phyloP scores from a whole-genome alignment of 2,113 vertebrate genomes.

The Hippoglossus stenolepis region DNA sequence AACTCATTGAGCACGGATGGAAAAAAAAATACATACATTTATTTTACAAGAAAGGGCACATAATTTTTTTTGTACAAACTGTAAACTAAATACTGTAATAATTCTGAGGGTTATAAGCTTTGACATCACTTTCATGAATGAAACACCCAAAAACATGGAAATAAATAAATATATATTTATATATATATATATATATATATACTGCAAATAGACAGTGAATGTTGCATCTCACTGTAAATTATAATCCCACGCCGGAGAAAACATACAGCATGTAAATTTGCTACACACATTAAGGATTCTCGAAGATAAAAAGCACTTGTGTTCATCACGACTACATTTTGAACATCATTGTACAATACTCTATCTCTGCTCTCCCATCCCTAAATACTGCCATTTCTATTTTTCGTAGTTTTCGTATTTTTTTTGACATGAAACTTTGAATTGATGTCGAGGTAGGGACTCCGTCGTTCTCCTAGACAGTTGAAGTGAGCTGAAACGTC shows the following conservation, averaged over 20 bases:
- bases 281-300: conserved; percentile 78
- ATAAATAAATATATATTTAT: conserved; percentile 60
- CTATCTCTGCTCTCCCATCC: conserved; percentile 43
- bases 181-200: not conserved
- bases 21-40: conserved; percentile 79
- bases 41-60: conserved; percentile 81
- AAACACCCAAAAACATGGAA: conserved; percentile 71
- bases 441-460: conserved; percentile 64
- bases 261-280: conserved; percentile 73
- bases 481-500: conserved; percentile 30
- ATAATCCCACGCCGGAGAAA: conserved; percentile 70
- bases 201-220: conserved; percentile 59
- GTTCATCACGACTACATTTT: conserved; percentile 81
- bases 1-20: conserved; percentile 22
- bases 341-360: conserved; percentile 81
- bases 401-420: conserved; percentile 41
- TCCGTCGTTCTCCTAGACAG: conserved; percentile 33
- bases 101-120: conserved; percentile 69
- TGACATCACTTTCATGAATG: conserved; percentile 76
- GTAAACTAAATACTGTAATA: conserved; percentile 79
- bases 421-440: conserved; percentile 53
- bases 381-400: conserved; percentile 59
- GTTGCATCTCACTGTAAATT: conserved; percentile 59
- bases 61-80: conserved; percentile 75
- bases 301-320: conserved; percentile 84